Conservation (phyloP, 2,888 invertebrate genomes). For the Patella ulyssiponensis region DNA sequence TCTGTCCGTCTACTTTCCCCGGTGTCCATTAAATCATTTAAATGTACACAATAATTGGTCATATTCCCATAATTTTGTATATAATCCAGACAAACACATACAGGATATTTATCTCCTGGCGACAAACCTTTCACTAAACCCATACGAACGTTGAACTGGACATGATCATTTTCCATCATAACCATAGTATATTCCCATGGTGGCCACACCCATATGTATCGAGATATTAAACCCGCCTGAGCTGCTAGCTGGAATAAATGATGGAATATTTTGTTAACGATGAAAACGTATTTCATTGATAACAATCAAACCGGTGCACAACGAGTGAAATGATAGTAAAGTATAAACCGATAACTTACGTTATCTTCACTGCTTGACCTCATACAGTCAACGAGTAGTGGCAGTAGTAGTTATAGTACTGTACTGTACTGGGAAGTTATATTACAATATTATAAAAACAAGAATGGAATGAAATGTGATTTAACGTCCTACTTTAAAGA, state of each 20-base stretch:
- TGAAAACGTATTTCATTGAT: too few relatives aligned
- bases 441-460: too few relatives aligned
- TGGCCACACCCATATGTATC: conserved; percentile 64
- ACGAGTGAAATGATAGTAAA: too few relatives aligned
- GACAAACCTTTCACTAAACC: background rate
- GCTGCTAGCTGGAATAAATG: conserved; percentile 49
- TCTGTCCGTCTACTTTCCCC: background rate
- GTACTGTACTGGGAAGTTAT: too few relatives aligned
- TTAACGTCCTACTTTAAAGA: too few relatives aligned
- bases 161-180: conserved; percentile 36
- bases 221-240: conserved; percentile 51
- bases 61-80: background rate
- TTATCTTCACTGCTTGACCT: too few relatives aligned
- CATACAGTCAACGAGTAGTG: too few relatives aligned
- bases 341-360: too few relatives aligned
- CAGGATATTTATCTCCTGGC: background rate
- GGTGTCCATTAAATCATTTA: background rate
- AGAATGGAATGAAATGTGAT: too few relatives aligned
- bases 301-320: too few relatives aligned
- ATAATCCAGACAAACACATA: background rate
- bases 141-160: background rate
- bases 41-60: background rate
- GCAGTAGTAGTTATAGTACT: too few relatives aligned
- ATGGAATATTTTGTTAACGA: too few relatives aligned
- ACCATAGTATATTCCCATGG: conserved; percentile 48